phyloP scores from a whole-genome alignment of 2,888 invertebrate genomes.

The Cheilosia vulpina region DNA sequence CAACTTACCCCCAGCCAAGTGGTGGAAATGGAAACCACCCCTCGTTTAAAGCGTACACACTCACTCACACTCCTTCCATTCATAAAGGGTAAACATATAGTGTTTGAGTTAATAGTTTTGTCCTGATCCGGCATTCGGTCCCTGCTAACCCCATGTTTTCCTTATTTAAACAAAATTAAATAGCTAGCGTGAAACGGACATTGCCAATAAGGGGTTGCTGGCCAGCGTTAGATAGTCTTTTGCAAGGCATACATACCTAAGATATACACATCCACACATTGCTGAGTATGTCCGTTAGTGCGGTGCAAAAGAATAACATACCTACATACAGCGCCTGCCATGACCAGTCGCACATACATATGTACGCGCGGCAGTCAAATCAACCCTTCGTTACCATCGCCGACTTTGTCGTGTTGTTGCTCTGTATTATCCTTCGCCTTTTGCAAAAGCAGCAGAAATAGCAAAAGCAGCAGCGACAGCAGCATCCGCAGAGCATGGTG shows the following conservation, averaged over 20 bases:
- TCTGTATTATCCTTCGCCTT: conserved; percentile 71
- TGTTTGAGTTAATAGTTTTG: conserved; percentile 75
- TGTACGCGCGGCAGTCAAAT: conserved; percentile 69
- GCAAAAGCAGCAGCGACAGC: conserved; percentile 42
- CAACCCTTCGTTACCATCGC: conserved; percentile 71
- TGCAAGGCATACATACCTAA: conserved; percentile 34
- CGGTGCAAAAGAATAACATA: conserved; percentile 17
- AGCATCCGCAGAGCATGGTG: conserved; percentile 25
- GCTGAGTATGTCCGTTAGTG: conserved; percentile 1
- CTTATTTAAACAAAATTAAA: conserved; percentile 75
- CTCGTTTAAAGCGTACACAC: conserved; percentile 48
- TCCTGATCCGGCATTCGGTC: conserved; percentile 71
- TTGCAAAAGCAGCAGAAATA: conserved; percentile 72
- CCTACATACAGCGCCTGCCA: not conserved
- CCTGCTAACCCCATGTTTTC: conserved; percentile 68
- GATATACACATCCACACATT: conserved; percentile 8
- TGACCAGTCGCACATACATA: conserved; percentile 10
- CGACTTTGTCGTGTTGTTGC: conserved; percentile 42
- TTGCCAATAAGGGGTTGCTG: conserved; percentile 71
- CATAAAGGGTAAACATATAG: conserved; percentile 68
- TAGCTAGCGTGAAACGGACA: conserved; percentile 74
- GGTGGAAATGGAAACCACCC: conserved; percentile 46
- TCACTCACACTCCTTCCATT: conserved; percentile 26
- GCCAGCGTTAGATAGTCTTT: conserved; percentile 61
- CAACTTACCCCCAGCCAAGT: conserved; percentile 42